Base-by-base conservation (phyloP, 2,113 vertebrate species). In the Istiophorus platypterus region DNA sequence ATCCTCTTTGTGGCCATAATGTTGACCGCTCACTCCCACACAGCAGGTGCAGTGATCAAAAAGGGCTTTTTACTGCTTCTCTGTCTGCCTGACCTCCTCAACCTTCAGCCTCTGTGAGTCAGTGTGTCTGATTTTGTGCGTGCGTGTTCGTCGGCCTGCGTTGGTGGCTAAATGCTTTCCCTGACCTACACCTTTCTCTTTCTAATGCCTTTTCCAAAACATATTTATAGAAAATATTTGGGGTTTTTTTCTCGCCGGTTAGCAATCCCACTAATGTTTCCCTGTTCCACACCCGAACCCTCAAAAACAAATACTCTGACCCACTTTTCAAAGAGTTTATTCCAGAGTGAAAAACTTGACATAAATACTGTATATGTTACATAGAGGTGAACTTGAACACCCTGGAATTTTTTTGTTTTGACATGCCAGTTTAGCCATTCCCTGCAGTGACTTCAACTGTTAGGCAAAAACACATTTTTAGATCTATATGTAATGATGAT, bases 1-100 rank as follows among this genome's bases (percentile, higher is more conserved):
- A 27, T 82, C 72, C 71, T 81, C 75, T 69, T 70, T 74, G 64
- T 84, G 86, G 81, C 88, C 88, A 89, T 90, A 80, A 88, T 41
- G 68, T 91, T 66, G 86, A 89, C 65, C 29, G 61, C 85, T 72
- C 82, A 79, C 87, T 85, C 62, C 75, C 86, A 80, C 71, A 77
- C 83, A 90, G 83, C 79, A 92, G 91, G 87, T 89, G 82, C 88
- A 88, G 85, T 89, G 86, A 93, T 94, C 89, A 92, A 93, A 90
- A 93, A 92, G 91, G 92, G 90, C 89, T 93, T 94, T 89, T 91
- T 86, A 88, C 87, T 84, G 89, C 85, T 90, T 87, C 81, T 89
- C 78, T 89, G 87, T 90, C 87, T 84, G 87, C 85, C 89, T 90
- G 78, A 91, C 78, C 72, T 82, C 85, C 80, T 89, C 76, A 78